Evolutionary conservation across 2,797 vertebrate genomes (phyloP).

Genomic region (Silurus aristotelis): DNA sequence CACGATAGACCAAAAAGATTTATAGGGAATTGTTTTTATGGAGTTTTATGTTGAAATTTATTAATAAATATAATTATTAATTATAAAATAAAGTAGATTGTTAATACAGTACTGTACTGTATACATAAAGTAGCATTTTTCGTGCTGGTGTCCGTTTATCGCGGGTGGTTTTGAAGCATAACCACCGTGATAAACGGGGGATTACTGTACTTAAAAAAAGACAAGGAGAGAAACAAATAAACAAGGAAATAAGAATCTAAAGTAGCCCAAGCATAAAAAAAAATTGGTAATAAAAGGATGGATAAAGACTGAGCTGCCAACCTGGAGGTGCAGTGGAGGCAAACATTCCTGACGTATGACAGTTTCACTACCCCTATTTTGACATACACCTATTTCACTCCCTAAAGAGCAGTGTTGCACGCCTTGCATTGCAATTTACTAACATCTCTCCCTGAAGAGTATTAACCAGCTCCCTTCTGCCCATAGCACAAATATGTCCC

Average conservation of each 20-base stretch:
- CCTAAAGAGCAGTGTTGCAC: background rate
- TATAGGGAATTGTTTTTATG: too few relatives aligned
- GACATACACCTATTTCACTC: constrained; percentile 63
- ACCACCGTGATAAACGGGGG: too few relatives aligned
- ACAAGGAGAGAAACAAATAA: too few relatives aligned
- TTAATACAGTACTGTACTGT: too few relatives aligned
- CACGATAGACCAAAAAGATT: too few relatives aligned
- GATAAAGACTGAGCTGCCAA: constrained; percentile 13
- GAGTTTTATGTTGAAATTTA: too few relatives aligned
- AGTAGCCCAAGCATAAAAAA: background rate
- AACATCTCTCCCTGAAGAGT: constrained; percentile 53
- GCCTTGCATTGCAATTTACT: constrained; percentile 45
- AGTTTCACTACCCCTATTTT: constrained; percentile 68
- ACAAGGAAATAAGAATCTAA: background rate
- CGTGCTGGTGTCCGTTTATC: too few relatives aligned
- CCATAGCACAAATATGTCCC: constrained; percentile 60
- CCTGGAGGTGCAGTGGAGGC: constrained; percentile 47
- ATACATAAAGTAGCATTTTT: too few relatives aligned
- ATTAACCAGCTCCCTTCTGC: constrained; percentile 50
- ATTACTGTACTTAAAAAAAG: too few relatives aligned
- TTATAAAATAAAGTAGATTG: too few relatives aligned
- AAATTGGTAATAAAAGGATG: background rate
- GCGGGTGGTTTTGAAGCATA: too few relatives aligned
- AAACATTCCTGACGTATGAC: constrained; percentile 77
- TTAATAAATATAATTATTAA: too few relatives aligned